Conservation (phyloP, 2,888 invertebrate genomes). For the Philhelius pedissequus region DNA sequence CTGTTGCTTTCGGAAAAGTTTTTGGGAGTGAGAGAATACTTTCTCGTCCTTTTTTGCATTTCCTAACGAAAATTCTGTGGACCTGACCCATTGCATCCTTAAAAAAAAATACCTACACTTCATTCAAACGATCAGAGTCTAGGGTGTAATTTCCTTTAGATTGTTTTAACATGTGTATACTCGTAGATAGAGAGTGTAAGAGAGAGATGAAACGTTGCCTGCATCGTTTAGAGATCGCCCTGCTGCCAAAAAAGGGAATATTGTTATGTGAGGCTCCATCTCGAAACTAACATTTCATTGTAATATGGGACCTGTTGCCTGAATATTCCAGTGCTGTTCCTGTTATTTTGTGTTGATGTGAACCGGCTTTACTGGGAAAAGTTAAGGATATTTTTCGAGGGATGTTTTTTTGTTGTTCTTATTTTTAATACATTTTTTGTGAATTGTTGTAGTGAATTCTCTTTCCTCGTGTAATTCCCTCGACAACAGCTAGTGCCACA, state of each 20-base stretch:
- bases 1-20: constrained; percentile 55
- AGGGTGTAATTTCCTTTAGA: constrained; percentile 67
- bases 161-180: constrained; percentile 64
- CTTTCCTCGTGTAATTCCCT: not conserved
- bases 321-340: not conserved
- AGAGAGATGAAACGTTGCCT: not conserved
- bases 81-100: constrained; percentile 19
- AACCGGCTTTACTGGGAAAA: constrained; percentile 27
- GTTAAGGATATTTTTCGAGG: constrained; percentile 10
- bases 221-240: constrained; percentile 14
- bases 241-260: constrained; percentile 35
- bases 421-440: not conserved
- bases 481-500: not conserved
- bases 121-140: constrained; percentile 66
- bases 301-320: constrained; percentile 61
- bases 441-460: constrained; percentile 2
- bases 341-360: constrained; percentile 35
- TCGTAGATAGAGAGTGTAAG: too few relatives aligned
- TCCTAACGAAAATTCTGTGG: constrained; percentile 37
- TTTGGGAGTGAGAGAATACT: not conserved
- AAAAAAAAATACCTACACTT: constrained; percentile 31
- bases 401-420: not conserved
- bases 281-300: constrained; percentile 57
- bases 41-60: constrained; percentile 1
- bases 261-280: constrained; percentile 55